Evolutionary conservation across 2,888 invertebrate species (phyloP).

Genomic region (Torymus auratus): DNA sequence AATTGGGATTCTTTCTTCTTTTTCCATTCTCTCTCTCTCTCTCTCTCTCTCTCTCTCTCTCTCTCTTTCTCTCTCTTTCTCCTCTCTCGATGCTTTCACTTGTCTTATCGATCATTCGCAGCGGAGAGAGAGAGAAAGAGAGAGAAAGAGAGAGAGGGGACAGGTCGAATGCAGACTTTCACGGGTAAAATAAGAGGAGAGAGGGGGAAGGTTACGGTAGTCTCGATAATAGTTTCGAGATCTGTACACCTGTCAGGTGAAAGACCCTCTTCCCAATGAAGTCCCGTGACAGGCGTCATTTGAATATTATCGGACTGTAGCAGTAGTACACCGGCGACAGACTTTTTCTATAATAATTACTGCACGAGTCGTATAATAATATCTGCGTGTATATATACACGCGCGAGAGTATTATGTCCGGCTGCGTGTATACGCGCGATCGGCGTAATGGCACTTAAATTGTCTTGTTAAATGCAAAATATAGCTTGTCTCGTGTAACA

Average conservation of each 20-base stretch:
- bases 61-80: too few relatives aligned
- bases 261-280: not conserved
- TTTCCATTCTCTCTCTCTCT: not conserved
- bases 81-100: slow-evolving; percentile 31
- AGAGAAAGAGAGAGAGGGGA: too few relatives aligned
- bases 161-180: slow-evolving; percentile 15
- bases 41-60: slow-evolving; percentile 3
- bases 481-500: slow-evolving; percentile 32
- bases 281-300: too few relatives aligned
- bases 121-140: too few relatives aligned
- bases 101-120: slow-evolving; percentile 36
- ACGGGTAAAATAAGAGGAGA: too few relatives aligned
- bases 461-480: slow-evolving; percentile 45
- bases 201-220: not conserved
- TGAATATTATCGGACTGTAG: not conserved
- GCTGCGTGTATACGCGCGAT: not conserved
- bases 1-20: slow-evolving; percentile 40
- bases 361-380: too few relatives aligned
- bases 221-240: slow-evolving; percentile 24
- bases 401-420: too few relatives aligned
- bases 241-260: slow-evolving; percentile 26
- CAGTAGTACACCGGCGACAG: too few relatives aligned
- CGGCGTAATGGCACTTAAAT: slow-evolving; percentile 27
- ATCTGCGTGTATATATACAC: too few relatives aligned
- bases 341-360: too few relatives aligned